Percentiles rank a stretch among this genome's conserved stretches.
These are phyloP conservation scores for Diadegma fenestrale DNA, from an alignment of 2,888 invertebrate species.

Conservation along the genomic window DNA sequence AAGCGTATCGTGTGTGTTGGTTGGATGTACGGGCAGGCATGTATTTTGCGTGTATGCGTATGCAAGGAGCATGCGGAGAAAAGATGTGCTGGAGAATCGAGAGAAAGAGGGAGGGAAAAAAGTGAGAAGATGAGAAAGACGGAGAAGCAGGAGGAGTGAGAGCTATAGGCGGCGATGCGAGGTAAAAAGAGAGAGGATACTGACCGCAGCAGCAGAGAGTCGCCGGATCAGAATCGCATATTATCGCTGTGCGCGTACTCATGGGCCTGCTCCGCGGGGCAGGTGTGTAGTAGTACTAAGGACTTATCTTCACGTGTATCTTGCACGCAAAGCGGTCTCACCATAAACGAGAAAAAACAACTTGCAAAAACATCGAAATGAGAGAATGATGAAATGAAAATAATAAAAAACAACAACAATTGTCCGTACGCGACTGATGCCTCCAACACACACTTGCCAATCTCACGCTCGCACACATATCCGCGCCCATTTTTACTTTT, in stretches of 20 bases:
- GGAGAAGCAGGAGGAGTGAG: conserved; percentile 18
- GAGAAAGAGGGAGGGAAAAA: no score
- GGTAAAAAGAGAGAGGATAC: conserved; percentile 60
- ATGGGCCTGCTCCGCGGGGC: conserved; percentile 57
- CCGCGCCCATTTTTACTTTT: background rate
- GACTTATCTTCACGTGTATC: conserved; percentile 69
- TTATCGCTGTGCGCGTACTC: conserved; percentile 77
- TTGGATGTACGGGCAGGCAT: background rate
- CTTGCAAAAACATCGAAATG: background rate
- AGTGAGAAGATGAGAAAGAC: no score
- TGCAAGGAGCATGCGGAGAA: conserved; percentile 28
- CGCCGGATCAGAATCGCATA: conserved; percentile 82
- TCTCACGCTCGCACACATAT: background rate
- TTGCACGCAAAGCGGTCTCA: conserved; percentile 65
- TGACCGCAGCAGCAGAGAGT: conserved; percentile 74
- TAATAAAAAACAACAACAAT: background rate
- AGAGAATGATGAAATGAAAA: conserved; percentile 1
- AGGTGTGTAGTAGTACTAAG: conserved; percentile 56
- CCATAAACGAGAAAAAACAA: conserved; percentile 46
- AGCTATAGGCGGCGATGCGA: conserved; percentile 45
- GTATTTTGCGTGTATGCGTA: conserved; percentile 20
- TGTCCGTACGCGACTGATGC: conserved; percentile 8
- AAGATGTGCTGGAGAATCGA: no score
- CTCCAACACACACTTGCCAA: background rate
- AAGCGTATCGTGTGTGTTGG: conserved; percentile 20